Conservation (phyloP, 2,113 vertebrate species). For the Lutjanus erythropterus region DNA sequence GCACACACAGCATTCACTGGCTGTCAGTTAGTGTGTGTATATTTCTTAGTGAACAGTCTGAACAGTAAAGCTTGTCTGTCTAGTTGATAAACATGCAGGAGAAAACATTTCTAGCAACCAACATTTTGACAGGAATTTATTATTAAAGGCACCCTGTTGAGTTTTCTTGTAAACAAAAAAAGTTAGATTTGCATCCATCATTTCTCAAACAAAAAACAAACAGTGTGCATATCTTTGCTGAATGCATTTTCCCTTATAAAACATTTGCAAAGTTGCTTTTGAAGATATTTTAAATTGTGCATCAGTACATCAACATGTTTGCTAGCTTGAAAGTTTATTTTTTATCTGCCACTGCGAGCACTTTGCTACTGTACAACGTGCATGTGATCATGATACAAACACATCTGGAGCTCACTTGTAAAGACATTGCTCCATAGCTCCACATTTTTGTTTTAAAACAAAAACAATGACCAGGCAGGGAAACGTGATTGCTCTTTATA, state of each 20-base stretch:
- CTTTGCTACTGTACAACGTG: neutral
- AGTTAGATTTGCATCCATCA: neutral
- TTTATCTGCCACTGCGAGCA: neutral
- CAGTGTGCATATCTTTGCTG: no score
- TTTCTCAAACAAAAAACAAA: no score
- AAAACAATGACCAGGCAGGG: no score
- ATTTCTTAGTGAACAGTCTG: neutral
- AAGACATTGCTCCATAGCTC: neutral
- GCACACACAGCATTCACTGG: conserved; percentile 31
- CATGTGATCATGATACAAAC: no score
- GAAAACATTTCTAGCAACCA: neutral
- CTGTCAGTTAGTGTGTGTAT: conserved; percentile 33
- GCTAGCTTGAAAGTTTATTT: neutral
- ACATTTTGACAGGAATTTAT: neutral
- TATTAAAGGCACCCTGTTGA: neutral
- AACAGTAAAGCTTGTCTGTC: neutral
- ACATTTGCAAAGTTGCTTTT: neutral
- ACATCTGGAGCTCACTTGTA: neutral
- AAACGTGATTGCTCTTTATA: no score
- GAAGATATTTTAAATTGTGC: neutral
- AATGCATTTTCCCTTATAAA: neutral
- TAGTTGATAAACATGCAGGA: neutral
- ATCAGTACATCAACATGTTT: neutral
- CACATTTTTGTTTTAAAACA: no score
- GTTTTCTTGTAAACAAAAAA: conserved; percentile 2